Conservation (phyloP, 2,888 invertebrate genomes). For the Rapana venosa region DNA sequence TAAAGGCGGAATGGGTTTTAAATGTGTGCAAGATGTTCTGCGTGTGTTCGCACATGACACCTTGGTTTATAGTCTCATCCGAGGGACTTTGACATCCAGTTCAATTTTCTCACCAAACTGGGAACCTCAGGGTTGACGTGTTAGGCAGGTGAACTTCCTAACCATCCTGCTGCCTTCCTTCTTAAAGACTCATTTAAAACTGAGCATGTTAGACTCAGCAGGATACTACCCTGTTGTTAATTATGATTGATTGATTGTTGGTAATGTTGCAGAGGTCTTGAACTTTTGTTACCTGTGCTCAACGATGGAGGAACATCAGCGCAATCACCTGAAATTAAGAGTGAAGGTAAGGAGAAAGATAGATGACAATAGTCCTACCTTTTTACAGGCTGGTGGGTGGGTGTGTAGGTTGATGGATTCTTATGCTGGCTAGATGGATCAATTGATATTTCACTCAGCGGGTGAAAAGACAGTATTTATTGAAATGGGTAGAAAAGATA, state of each 20-base stretch:
- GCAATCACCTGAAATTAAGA: slow-evolving; percentile 57
- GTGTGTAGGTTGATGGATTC: too few relatives aligned
- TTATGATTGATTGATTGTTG: not conserved
- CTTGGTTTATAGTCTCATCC: too few relatives aligned
- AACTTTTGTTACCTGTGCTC: slow-evolving; percentile 73
- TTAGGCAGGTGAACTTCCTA: not conserved
- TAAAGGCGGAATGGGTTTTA: too few relatives aligned
- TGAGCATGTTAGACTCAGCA: not conserved
- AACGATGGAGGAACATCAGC: slow-evolving; percentile 71
- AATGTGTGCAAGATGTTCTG: too few relatives aligned
- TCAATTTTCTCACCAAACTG: too few relatives aligned
- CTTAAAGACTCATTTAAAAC: too few relatives aligned
- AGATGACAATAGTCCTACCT: not conserved
- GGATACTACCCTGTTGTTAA: not conserved
- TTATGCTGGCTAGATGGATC: too few relatives aligned
- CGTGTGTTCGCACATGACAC: too few relatives aligned
- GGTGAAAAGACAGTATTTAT: not conserved
- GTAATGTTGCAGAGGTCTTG: slow-evolving; percentile 55
- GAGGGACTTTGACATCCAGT: too few relatives aligned
- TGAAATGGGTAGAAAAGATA: not conserved
- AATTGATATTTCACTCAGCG: too few relatives aligned
- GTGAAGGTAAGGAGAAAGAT: not conserved
- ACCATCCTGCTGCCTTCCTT: not conserved
- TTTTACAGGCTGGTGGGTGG: too few relatives aligned
- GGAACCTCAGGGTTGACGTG: not conserved